Base-by-base conservation (phyloP, 2,797 vertebrate species). In the Peromyscus nudipes region DNA sequence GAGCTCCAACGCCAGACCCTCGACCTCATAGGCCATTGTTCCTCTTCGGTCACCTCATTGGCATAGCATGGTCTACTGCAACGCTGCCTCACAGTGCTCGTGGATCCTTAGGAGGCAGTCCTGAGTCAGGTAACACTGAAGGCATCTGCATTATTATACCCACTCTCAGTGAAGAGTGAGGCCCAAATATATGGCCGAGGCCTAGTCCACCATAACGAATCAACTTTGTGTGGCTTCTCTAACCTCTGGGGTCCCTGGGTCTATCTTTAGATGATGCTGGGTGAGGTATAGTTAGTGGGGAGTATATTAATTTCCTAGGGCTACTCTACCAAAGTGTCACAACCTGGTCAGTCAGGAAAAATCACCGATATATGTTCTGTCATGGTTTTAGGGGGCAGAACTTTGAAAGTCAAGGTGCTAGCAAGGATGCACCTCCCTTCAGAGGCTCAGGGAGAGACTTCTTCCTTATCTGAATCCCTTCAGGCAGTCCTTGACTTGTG, bases 11-110 rank as follows among this genome's bases (percentile, higher is more conserved):
- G 65, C 55, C 37, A 21, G 43, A 37, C 37, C 40, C 80, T 43
- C 0, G 0, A 83, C 7, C 40, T 49, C 77, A 84, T 31, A 89
- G 52, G 73, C 23, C 31, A 81, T 93, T 52, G 65, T 91, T 84
- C 23, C 29, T 87, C 1, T 0, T 69, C 57, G 43, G n/a, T 76
- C 25, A 79, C 7, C 6, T 75, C 25, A 43, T 49, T 14, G 37
- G 0, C 62, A 76, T 31, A 55, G 25, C 14, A 0, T 49, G 34
- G 10, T 0, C 0, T 64, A 1, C 31, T 65, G 16, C 10, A n/a
- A 6, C 0, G 0, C 49, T 49, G 79, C 27, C n/a, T 71, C 12
- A 29, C n/a, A 37, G n/a, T 37, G 27, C 23, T 55, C 1, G 1
- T 37, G 40, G n/a, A 7, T 40, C 25, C 31, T 96, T n/a, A 21